Evolutionary conservation across 2,113 vertebrate species (phyloP).

Genomic region (Osmerus mordax): DNA sequence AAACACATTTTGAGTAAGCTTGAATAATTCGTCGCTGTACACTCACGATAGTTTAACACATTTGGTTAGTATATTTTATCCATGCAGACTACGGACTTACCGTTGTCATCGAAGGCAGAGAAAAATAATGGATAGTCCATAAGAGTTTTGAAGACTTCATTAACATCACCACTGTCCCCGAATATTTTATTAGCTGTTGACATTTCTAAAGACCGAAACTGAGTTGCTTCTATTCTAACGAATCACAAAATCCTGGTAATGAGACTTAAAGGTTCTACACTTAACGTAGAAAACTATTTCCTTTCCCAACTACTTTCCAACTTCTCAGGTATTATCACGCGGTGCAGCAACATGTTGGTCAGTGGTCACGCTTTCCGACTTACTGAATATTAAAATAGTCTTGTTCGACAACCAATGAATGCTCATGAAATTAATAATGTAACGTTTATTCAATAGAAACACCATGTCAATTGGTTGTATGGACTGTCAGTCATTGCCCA

Average conservation of each 20-base stretch:
- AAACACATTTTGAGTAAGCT: too few species aligned
- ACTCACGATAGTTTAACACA: too few species aligned
- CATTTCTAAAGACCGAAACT: conserved; percentile 42
- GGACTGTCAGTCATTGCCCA: not conserved
- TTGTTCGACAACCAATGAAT: not conserved
- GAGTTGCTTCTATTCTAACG: too few species aligned
- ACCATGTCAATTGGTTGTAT: not conserved
- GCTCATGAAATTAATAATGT: not conserved
- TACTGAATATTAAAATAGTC: not conserved
- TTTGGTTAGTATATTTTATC: too few species aligned
- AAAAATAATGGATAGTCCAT: conserved; percentile 80
- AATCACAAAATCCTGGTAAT: too few species aligned
- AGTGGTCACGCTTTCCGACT: not conserved
- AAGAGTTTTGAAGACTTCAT: conserved; percentile 83
- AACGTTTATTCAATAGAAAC: conserved; percentile 6
- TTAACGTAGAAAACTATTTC: too few species aligned
- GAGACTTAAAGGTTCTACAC: too few species aligned
- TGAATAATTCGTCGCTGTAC: too few species aligned
- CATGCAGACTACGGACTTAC: conserved; percentile 38
- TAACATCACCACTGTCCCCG: conserved; percentile 75
- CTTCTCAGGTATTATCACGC: conserved; percentile 43
- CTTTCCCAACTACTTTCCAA: conserved; percentile 17
- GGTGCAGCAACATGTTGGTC: conserved; percentile 11
- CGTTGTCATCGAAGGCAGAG: conserved; percentile 69
- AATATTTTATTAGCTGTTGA: conserved; percentile 33